Conservation (phyloP, 2,888 invertebrate genomes). For the Allacma fusca region DNA sequence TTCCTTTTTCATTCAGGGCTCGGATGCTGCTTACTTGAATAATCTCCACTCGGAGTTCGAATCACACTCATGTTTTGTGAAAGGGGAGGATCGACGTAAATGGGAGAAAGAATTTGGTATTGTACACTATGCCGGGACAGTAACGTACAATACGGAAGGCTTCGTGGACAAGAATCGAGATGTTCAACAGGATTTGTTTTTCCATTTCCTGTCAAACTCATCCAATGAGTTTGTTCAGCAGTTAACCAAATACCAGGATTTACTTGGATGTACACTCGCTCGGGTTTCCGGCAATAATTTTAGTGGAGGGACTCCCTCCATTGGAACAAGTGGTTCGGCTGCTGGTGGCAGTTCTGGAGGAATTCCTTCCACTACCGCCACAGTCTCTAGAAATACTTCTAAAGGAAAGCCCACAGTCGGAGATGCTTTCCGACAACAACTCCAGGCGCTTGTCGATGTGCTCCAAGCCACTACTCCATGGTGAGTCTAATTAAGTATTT, state of each 20-base stretch:
- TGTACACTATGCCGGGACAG: slow-evolving; percentile 86
- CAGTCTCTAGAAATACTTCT: slow-evolving; percentile 82
- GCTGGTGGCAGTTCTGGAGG: neutral
- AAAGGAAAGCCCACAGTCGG: slow-evolving; percentile 90
- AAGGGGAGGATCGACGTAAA: slow-evolving; percentile 81
- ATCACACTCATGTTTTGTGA: slow-evolving; percentile 81
- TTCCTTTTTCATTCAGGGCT: slow-evolving; percentile 69
- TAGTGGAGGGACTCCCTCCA: slow-evolving; percentile 22
- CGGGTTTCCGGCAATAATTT: slow-evolving; percentile 63
- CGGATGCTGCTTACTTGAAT: slow-evolving; percentile 84
- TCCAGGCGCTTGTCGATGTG: slow-evolving; percentile 88
- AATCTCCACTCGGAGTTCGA: slow-evolving; percentile 90
- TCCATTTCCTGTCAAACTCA: slow-evolving; percentile 86
- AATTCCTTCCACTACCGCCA: slow-evolving; percentile 64
- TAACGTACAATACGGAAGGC: slow-evolving; percentile 82
- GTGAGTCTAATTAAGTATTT: slow-evolving; percentile 63
- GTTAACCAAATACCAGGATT: slow-evolving; percentile 66
- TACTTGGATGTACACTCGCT: slow-evolving; percentile 65
- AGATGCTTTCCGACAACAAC: slow-evolving; percentile 86
- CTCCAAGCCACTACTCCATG: slow-evolving; percentile 89
- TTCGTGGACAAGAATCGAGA: slow-evolving; percentile 93
- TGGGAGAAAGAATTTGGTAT: slow-evolving; percentile 93
- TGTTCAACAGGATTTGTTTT: slow-evolving; percentile 91
- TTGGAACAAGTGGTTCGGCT: slow-evolving; percentile 23
- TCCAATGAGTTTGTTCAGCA: slow-evolving; percentile 78